phyloP scores from a whole-genome alignment of 92 coral and sea anemone genomes.

The Parazoanthus swiftii region DNA sequence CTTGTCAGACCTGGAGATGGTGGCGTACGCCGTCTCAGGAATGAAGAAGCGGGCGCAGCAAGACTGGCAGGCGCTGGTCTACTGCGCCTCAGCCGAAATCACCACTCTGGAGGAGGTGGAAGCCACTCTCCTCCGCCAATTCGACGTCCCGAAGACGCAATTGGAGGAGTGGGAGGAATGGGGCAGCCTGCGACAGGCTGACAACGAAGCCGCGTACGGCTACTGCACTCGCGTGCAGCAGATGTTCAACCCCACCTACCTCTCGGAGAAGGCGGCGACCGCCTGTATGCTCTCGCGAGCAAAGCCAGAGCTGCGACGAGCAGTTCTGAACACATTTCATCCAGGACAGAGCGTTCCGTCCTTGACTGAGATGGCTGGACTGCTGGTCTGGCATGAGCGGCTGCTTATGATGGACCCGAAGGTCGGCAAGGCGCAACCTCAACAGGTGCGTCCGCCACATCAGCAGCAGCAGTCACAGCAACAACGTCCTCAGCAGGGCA shows the following conservation, averaged over 20 bases:
- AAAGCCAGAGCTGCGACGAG: constrained; percentile 17
- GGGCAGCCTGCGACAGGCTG: constrained; percentile 22
- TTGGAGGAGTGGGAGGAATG: constrained; percentile 22
- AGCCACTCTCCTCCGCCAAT: constrained; percentile 14
- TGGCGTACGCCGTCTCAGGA: constrained; percentile 16
- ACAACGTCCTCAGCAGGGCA: constrained; percentile 14
- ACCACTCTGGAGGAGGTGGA: constrained; percentile 5
- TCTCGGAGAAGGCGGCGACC: constrained; percentile 26
- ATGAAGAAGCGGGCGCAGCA: constrained; percentile 17
- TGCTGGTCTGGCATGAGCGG: constrained; percentile 15
- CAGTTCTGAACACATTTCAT: background rate
- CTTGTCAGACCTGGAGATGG: background rate
- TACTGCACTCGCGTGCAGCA: constrained; percentile 7
- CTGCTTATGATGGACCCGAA: constrained; percentile 5
- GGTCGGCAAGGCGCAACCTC: background rate
- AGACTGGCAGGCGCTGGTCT: constrained; percentile 25
- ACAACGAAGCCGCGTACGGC: constrained; percentile 17
- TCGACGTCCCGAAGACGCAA: constrained; percentile 16
- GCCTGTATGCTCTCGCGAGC: constrained; percentile 22
- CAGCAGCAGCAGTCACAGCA: constrained; percentile 7
- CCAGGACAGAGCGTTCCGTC: background rate
- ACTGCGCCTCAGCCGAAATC: background rate
- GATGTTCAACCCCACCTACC: constrained; percentile 15
- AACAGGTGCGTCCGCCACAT: background rate
- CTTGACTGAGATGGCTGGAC: constrained; percentile 7